phyloP scores from a whole-genome alignment of 2,888 invertebrate genomes.

The Sesia apiformis region DNA sequence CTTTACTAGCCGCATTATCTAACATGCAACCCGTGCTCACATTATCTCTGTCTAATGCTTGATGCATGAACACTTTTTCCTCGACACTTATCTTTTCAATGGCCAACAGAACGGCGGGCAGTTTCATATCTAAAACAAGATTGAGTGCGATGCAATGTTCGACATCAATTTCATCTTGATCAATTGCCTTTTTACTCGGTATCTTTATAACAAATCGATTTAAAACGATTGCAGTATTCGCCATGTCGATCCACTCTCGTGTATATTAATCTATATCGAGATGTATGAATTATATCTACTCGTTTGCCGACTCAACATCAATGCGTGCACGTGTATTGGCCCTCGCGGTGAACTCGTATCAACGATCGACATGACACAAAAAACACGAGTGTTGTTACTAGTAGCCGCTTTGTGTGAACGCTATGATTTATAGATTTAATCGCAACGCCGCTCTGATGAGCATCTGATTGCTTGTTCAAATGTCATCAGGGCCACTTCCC shows the following conservation, averaged over 20 bases:
- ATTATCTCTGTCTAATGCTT: not conserved
- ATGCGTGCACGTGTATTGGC: conserved; percentile 24
- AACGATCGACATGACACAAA: conserved; percentile 13
- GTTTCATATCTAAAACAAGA: conserved; percentile 34
- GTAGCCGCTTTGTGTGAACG: conserved; percentile 8
- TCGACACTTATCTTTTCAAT: conserved; percentile 18
- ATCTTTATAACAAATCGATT: conserved; percentile 44
- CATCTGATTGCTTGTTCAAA: conserved; percentile 27
- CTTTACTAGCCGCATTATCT: conserved; percentile 1
- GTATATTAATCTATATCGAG: conserved; percentile 26
- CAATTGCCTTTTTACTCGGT: conserved; percentile 38
- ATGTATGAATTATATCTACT: not conserved
- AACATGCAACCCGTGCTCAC: not conserved
- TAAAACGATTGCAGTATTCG: conserved; percentile 34
- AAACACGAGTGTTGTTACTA: conserved; percentile 14
- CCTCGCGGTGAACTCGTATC: conserved; percentile 4
- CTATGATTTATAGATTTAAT: conserved; percentile 16
- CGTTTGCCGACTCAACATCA: conserved; percentile 25
- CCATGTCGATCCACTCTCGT: conserved; percentile 22
- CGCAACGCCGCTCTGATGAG: conserved; percentile 24
- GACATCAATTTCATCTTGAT: conserved; percentile 39
- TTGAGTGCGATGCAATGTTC: conserved; percentile 20
- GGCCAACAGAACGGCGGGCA: conserved; percentile 15
- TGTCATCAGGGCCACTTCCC: conserved; percentile 23
- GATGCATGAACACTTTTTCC: not conserved